Conservation (phyloP, 2,888 invertebrate species). For the Acleris literana region DNA sequence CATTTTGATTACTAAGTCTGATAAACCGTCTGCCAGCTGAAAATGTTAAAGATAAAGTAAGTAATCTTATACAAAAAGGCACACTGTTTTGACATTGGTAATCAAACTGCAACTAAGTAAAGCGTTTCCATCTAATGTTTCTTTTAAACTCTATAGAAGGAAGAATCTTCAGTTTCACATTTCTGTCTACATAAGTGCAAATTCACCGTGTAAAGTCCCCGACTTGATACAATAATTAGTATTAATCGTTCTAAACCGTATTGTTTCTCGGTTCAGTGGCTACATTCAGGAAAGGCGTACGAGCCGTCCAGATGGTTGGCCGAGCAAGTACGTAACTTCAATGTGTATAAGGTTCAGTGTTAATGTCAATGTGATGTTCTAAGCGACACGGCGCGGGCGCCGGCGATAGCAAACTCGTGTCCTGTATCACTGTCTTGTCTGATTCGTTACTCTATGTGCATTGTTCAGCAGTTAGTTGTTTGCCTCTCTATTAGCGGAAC, state of each 20-base stretch:
- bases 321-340: slow-evolving; percentile 96
- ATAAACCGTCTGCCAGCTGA: slow-evolving; percentile 36
- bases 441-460: slow-evolving; percentile 79
- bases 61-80: slow-evolving; percentile 17
- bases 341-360: slow-evolving; percentile 70
- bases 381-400: slow-evolving; percentile 51
- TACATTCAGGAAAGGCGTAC: slow-evolving; percentile 99
- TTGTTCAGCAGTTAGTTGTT: slow-evolving; percentile 77
- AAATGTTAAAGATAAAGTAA: slow-evolving; percentile 7
- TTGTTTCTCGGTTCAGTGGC: slow-evolving; percentile 92
- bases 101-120: slow-evolving; percentile 33
- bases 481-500: slow-evolving; percentile 79
- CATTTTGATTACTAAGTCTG: slow-evolving; percentile 46
- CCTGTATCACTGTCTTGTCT: slow-evolving; percentile 80
- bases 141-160: slow-evolving; percentile 42
- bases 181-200: slow-evolving; percentile 63
- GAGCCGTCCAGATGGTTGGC: slow-evolving; percentile 99
- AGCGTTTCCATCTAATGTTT: slow-evolving; percentile 40
- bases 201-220: slow-evolving; percentile 56
- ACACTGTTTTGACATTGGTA: slow-evolving; percentile 36
- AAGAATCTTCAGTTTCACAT: slow-evolving; percentile 67
- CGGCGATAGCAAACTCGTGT: slow-evolving; percentile 75
- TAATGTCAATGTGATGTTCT: slow-evolving; percentile 78
- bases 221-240: slow-evolving; percentile 53
- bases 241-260: slow-evolving; percentile 61